phyloP scores from a whole-genome alignment of 2,888 invertebrate genomes.

The Gisinianus flammeolus region DNA sequence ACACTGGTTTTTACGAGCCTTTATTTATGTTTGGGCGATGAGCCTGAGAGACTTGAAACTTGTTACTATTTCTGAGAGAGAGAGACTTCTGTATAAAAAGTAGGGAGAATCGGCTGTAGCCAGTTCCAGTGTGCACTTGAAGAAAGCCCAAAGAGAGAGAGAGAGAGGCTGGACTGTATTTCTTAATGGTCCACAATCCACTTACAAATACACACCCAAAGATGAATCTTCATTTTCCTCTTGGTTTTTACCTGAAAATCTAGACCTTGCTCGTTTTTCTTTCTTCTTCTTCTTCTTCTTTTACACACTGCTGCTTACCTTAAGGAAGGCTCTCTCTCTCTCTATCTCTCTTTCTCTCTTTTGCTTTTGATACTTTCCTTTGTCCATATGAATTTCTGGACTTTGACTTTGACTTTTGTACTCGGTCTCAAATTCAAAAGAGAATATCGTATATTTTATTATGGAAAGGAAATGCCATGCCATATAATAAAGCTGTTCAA shows the following conservation, averaged over 20 bases:
- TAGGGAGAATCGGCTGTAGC: too few species aligned
- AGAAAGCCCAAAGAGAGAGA: too few species aligned
- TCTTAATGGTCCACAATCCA: too few species aligned
- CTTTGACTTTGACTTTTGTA: neutral
- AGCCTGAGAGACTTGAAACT: too few species aligned
- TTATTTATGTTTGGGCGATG: neutral
- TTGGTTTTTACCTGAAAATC: neutral
- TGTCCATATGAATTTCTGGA: neutral
- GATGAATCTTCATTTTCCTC: neutral
- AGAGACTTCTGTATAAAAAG: too few species aligned
- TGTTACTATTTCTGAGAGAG: too few species aligned
- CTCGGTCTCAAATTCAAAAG: too few species aligned
- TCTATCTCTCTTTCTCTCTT: neutral
- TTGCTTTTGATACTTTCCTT: neutral
- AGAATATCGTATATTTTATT: too few species aligned
- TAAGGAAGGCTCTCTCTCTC: neutral
- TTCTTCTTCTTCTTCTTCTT: neutral
- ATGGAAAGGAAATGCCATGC: neutral
- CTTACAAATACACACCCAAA: neutral
- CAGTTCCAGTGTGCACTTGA: too few species aligned
- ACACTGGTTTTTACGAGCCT: neutral
- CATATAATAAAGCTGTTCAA: neutral
- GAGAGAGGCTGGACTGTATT: too few species aligned
- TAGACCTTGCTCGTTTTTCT: neutral
- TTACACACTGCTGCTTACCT: neutral